Conservation (phyloP, 2,888 invertebrate species). For the Mesochorus sp. region DNA sequence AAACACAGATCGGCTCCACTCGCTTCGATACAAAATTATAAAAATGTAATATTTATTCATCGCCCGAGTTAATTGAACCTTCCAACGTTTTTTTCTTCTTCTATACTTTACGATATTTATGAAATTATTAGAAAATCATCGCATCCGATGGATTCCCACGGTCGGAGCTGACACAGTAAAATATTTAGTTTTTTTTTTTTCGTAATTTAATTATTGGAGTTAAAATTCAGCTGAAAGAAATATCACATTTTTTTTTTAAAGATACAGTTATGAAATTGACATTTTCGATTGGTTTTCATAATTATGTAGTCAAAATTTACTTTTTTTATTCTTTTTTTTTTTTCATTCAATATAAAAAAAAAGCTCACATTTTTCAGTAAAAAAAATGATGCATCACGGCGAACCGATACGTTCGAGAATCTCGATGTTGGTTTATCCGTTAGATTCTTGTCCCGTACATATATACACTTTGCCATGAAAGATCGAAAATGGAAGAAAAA, state of each 20-base stretch:
- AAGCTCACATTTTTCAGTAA: not conserved
- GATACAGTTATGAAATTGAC: not conserved
- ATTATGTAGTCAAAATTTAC: not conserved
- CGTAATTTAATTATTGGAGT: not conserved
- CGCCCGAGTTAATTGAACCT: not conserved
- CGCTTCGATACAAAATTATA: too few species aligned
- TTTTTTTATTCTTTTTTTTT: not conserved
- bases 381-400: constrained; percentile 4
- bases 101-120: too few species aligned
- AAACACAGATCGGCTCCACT: too few species aligned
- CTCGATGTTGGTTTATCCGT: not conserved
- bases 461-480: not conserved
- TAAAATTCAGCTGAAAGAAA: too few species aligned
- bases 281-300: not conserved
- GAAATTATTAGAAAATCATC: not conserved
- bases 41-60: too few species aligned
- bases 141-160: not conserved
- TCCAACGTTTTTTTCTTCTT: not conserved
- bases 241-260: too few species aligned
- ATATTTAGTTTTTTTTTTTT: not conserved
- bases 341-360: not conserved
- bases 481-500: not conserved
- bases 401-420: not conserved
- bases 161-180: not conserved
- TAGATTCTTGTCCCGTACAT: constrained; percentile 8